Percentiles rank a stretch among this genome's conserved stretches.
Evolutionary conservation across 35 echinoderm and acorn worm species (phyloP).

Genomic region (Strongylocentrotus purpuratus): DNA sequence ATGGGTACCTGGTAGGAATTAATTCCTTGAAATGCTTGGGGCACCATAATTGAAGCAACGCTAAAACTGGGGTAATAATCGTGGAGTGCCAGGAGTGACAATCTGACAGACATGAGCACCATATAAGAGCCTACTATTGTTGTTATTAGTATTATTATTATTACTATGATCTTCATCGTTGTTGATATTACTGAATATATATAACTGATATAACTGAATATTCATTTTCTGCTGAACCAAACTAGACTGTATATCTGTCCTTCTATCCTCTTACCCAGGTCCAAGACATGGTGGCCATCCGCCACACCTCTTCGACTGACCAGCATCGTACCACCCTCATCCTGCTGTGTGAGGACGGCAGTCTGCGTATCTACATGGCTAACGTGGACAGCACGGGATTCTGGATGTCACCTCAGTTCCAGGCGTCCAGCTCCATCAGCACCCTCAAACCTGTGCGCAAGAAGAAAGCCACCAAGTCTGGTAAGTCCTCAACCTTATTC

Average conservation of each 20-base stretch:
- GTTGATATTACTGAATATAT: no score
- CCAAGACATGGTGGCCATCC: slow-evolving; percentile 99
- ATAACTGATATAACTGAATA: no score
- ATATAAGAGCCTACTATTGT: no score
- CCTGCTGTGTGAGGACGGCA: slow-evolving; percentile 97
- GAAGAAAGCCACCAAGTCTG: slow-evolving; percentile 94
- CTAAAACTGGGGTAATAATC: no score
- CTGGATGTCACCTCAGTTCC: slow-evolving; percentile 94
- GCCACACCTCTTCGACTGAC: slow-evolving; percentile 93
- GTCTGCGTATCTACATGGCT: slow-evolving; percentile 99
- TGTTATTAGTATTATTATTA: no score
- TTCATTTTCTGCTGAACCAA: no score
- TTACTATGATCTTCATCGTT: no score
- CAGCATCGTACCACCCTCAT: slow-evolving; percentile 98
- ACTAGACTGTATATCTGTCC: not conserved
- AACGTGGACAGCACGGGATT: slow-evolving; percentile 93
- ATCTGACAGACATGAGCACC: no score
- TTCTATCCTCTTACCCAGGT: slow-evolving; percentile 46
- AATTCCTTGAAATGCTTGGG: no score
- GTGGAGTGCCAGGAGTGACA: no score
- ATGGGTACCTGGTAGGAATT: no score
- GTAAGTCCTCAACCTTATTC: slow-evolving; percentile 20
- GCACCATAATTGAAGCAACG: no score
- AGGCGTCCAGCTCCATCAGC: slow-evolving; percentile 89
- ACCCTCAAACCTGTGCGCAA: slow-evolving; percentile 88